These are phyloP conservation scores for Campylomormyrus numenius DNA, from an alignment of 2,113 vertebrate genomes.

Conservation along the genomic window DNA sequence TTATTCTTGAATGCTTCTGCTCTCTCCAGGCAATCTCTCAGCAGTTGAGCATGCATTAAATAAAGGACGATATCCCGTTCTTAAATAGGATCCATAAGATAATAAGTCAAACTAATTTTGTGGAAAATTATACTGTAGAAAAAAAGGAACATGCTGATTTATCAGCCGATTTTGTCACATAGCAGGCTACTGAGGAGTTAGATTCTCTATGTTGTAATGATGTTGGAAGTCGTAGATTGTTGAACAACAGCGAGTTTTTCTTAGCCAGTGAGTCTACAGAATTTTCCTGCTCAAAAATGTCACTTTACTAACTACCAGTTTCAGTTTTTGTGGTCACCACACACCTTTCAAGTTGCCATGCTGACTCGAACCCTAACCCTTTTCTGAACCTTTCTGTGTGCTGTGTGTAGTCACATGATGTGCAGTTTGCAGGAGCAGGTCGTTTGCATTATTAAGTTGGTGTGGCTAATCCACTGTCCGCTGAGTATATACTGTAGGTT, in stretches of 20 bases:
- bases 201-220: not conserved
- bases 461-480: not conserved
- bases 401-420: not conserved
- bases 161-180: not conserved
- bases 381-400: not conserved
- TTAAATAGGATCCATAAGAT: not conserved
- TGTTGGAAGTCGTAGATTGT: not conserved
- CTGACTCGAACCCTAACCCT: not conserved
- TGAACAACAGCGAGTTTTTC: not conserved
- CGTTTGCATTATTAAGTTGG: not conserved
- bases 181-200: not conserved
- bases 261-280: not conserved
- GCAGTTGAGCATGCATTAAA: not conserved
- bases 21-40: not conserved
- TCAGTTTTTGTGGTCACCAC: not conserved
- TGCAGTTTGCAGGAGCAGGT: not conserved
- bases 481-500: not conserved
- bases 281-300: not conserved
- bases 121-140: not conserved
- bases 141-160: not conserved
- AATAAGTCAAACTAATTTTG: constrained; percentile 1
- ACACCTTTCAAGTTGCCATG: not conserved
- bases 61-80: not conserved
- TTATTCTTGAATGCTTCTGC: not conserved
- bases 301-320: not conserved